phyloP scores from a whole-genome alignment of 2,113 vertebrate genomes.

The Pipa parva region DNA sequence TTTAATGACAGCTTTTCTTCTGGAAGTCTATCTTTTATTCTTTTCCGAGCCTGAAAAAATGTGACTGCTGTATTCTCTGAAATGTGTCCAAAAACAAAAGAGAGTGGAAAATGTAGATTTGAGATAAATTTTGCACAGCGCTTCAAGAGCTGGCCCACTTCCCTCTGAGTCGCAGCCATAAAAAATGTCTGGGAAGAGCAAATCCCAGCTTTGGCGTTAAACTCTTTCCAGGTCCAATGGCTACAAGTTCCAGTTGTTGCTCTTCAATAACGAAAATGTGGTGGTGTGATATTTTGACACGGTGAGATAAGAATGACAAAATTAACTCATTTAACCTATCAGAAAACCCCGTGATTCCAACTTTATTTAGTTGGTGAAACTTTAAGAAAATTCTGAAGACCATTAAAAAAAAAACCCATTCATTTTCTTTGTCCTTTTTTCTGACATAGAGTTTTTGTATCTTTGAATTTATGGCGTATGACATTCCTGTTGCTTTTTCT shows the following conservation, averaged over 20 bases:
- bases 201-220: slow-evolving; percentile 24
- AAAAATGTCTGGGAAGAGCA: slow-evolving; percentile 41
- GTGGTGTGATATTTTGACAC: too few relatives aligned
- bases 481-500: too few relatives aligned
- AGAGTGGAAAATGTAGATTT: slow-evolving; percentile 36
- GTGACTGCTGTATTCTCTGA: slow-evolving; percentile 33
- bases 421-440: too few relatives aligned
- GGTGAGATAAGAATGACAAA: too few relatives aligned
- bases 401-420: too few relatives aligned
- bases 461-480: too few relatives aligned
- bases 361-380: too few relatives aligned
- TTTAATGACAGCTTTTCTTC: slow-evolving; percentile 37
- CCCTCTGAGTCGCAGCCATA: slow-evolving; percentile 34
- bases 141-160: slow-evolving; percentile 32
- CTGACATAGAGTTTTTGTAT: too few relatives aligned
- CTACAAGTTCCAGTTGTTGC: slow-evolving; percentile 22
- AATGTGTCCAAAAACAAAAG: slow-evolving; percentile 37
- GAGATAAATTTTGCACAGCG: slow-evolving; percentile 39
- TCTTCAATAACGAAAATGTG: slow-evolving; percentile 25
- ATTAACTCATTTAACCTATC: too few relatives aligned
- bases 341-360: too few relatives aligned
- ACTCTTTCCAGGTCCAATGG: slow-evolving; percentile 30
- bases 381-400: too few relatives aligned
- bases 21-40: slow-evolving; percentile 30
- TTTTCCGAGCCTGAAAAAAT: slow-evolving; percentile 19